Conservation (phyloP, 1,140 invertebrate species). For the Drosophila cardini region DNA sequence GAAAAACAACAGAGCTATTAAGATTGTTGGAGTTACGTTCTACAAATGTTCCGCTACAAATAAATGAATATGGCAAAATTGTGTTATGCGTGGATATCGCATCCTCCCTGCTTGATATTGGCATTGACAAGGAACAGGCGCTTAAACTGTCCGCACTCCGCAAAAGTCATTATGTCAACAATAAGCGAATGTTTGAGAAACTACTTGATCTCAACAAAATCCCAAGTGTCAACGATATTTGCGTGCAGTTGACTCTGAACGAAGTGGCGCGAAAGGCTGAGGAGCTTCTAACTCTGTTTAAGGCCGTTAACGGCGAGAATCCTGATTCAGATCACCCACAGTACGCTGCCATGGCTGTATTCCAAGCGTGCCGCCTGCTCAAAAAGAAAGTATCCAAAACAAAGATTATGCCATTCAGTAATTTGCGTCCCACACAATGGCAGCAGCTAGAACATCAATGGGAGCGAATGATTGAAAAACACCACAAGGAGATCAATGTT, state of each 20-base stretch:
- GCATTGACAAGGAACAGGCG: slow-evolving; percentile 81
- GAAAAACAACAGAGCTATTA: slow-evolving; percentile 77
- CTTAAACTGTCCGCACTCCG: slow-evolving; percentile 82
- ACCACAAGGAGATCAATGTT: slow-evolving; percentile 52
- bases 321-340: slow-evolving; percentile 83
- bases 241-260: slow-evolving; percentile 83
- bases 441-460: slow-evolving; percentile 82
- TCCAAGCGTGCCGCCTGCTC: slow-evolving; percentile 83
- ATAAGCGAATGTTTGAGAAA: slow-evolving; percentile 84
- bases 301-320: slow-evolving; percentile 53
- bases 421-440: slow-evolving; percentile 84
- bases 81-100: slow-evolving; percentile 75
- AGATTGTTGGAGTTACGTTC: slow-evolving; percentile 76
- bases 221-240: slow-evolving; percentile 82
- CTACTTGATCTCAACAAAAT: slow-evolving; percentile 82
- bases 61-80: slow-evolving; percentile 82
- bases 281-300: slow-evolving; percentile 78
- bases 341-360: slow-evolving; percentile 84
- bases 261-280: slow-evolving; percentile 79
- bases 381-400: slow-evolving; percentile 80
- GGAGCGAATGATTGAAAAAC: slow-evolving; percentile 79
- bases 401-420: slow-evolving; percentile 81
- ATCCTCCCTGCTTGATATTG: slow-evolving; percentile 56
- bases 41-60: slow-evolving; percentile 70
- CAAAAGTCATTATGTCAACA: slow-evolving; percentile 82